A percentile compares a stretch with the other conserved stretches of the same genome.
Evolutionary conservation across 2,113 vertebrate species (phyloP).

Genomic region (Carassius carassius): DNA sequence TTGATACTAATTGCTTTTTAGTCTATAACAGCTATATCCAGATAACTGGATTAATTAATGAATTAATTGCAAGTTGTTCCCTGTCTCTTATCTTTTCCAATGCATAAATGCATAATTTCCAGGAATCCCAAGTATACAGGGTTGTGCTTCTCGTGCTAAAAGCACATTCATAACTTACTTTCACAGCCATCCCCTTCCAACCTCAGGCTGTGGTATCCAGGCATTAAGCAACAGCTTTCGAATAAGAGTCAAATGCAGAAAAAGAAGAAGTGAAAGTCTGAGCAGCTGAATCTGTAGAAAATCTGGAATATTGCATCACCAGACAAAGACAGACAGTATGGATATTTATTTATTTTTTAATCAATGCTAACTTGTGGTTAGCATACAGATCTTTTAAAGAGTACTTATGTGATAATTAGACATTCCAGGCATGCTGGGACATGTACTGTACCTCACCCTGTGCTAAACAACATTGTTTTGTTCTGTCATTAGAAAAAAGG

Average conservation of each 20-base stretch:
- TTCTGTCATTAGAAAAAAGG: neutral
- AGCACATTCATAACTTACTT: neutral
- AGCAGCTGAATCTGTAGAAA: neutral
- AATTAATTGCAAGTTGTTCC: neutral
- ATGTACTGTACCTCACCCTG: conserved; percentile 2
- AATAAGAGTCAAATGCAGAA: conserved; percentile 43
- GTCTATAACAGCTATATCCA: neutral
- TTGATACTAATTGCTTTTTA: neutral
- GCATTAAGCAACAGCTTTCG: conserved; percentile 41
- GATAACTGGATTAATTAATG: neutral
- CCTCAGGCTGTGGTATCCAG: neutral
- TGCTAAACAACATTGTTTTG: neutral
- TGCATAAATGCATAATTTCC: neutral
- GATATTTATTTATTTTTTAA: conserved; percentile 16
- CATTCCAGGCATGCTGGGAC: conserved; percentile 30
- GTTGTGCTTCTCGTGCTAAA: neutral
- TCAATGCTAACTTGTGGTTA: neutral
- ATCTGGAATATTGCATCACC: neutral
- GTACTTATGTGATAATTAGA: neutral
- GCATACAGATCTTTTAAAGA: neutral
- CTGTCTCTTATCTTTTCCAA: neutral
- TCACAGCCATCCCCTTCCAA: neutral
- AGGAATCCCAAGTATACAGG: neutral
- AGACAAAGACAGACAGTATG: neutral
- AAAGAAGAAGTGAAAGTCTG: conserved; percentile 38